phyloP scores from a whole-genome alignment of 1,140 invertebrate species.

The Bathynomus jamesi region DNA sequence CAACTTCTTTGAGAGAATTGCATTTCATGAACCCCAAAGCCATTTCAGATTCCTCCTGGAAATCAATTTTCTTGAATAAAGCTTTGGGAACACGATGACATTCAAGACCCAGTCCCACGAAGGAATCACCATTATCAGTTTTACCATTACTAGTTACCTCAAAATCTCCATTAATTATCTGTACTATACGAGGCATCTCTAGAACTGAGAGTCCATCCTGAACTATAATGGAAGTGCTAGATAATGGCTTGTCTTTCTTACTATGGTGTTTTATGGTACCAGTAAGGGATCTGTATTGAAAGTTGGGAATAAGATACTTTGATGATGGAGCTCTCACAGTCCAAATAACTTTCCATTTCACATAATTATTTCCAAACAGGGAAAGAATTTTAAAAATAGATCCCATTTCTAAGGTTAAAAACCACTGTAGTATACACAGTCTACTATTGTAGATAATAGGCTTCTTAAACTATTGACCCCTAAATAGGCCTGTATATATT shows the following conservation, averaged over 20 bases:
- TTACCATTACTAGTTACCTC: constrained; percentile 31
- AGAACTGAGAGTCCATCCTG: constrained; percentile 59
- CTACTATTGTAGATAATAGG: no score
- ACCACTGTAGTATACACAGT: no score
- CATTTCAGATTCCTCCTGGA: constrained; percentile 43
- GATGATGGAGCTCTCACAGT: background rate
- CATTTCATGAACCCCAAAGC: constrained; percentile 43
- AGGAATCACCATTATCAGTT: constrained; percentile 37
- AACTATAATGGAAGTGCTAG: constrained; percentile 52
- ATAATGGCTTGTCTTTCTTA: constrained; percentile 17
- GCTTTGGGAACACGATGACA: constrained; percentile 30
- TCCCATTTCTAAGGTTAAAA: background rate
- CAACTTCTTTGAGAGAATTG: constrained; percentile 39
- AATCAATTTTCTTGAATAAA: constrained; percentile 29
- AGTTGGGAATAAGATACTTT: background rate
- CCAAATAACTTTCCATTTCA: background rate
- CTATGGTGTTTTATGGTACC: background rate
- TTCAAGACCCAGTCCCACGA: constrained; percentile 38
- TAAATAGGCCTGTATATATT: no score
- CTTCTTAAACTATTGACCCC: no score
- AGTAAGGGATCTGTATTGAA: background rate
- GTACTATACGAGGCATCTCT: constrained; percentile 59
- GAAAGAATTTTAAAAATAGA: background rate
- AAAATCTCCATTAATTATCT: constrained; percentile 39
- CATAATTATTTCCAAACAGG: background rate